Conservation (phyloP, 2,888 invertebrate species). For the Calameuta filiformis region DNA sequence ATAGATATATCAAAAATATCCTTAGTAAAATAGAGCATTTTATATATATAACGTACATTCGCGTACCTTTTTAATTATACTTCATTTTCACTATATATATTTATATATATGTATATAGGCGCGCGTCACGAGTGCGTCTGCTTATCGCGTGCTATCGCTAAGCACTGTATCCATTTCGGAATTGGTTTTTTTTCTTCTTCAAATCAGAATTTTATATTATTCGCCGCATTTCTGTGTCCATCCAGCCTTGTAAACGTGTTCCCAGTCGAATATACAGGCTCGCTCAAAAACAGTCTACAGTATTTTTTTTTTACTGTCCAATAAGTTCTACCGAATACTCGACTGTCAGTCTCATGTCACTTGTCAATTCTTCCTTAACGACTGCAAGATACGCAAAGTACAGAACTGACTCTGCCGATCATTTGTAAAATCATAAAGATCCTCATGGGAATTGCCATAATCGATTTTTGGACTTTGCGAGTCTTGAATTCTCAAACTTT, state of each 20-base stretch:
- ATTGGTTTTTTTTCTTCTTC: background rate
- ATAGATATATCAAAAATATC: constrained; percentile 66
- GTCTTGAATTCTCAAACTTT: background rate
- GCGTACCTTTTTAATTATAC: constrained; percentile 52
- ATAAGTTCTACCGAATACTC: background rate
- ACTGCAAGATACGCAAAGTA: background rate
- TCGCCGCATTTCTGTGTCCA: background rate
- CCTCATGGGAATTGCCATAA: background rate
- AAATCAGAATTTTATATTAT: background rate
- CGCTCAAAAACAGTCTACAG: background rate
- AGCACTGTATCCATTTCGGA: background rate
- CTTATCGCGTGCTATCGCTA: background rate
- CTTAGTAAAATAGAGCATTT: constrained; percentile 65
- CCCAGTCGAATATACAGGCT: background rate
- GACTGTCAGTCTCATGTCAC: background rate
- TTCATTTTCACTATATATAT: constrained; percentile 42
- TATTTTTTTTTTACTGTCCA: background rate
- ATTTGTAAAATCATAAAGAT: background rate
- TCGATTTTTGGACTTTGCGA: background rate
- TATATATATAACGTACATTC: constrained; percentile 55
- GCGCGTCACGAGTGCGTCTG: background rate
- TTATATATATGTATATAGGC: constrained; percentile 23
- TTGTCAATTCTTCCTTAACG: background rate
- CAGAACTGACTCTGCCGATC: background rate
- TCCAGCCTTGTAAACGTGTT: background rate